Conservation (phyloP, 2,797 vertebrate genomes). For the Nannoperca obscura region DNA sequence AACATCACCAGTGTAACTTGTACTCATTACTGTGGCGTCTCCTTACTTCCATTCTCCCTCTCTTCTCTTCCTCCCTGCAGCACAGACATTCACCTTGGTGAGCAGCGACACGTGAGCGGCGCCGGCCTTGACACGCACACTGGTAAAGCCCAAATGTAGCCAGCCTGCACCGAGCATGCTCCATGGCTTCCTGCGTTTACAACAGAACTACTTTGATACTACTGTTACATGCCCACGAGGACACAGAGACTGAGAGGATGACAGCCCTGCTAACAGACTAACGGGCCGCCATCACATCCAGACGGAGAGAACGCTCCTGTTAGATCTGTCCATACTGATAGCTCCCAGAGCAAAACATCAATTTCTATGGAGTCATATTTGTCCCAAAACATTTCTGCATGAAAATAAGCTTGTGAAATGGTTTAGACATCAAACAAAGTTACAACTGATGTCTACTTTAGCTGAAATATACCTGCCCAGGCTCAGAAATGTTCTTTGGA, state of each 20-base stretch:
- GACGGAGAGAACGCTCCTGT: conserved; percentile 18
- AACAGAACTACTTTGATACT: conserved; percentile 57
- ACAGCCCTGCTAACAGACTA: conserved; percentile 14
- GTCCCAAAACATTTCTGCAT: conserved; percentile 31
- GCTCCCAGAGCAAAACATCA: conserved; percentile 19
- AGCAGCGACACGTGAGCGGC: conserved; percentile 76
- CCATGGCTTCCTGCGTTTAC: conserved; percentile 66
- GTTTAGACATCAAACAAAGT: conserved; percentile 7
- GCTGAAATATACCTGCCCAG: not conserved
- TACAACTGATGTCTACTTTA: not conserved
- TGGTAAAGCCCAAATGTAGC: conserved; percentile 71
- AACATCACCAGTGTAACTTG: not conserved
- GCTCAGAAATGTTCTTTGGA: not conserved
- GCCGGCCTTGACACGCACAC: conserved; percentile 7
- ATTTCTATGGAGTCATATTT: conserved; percentile 23
- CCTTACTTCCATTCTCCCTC: not conserved
- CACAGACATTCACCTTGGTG: conserved; percentile 71
- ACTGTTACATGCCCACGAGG: conserved; percentile 41
- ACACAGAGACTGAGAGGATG: conserved; percentile 37
- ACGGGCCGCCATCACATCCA: conserved; percentile 27
- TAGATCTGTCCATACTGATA: conserved; percentile 37
- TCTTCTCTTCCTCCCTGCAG: conserved; percentile 53
- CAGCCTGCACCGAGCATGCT: conserved; percentile 66
- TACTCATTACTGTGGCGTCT: too few relatives aligned
- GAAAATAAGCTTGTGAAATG: conserved; percentile 50